Evolutionary conservation across 2,113 vertebrate genomes (phyloP), one percentile per base, ranked within the genome.

Genomic region (Pterophyllum scalare): DNA sequence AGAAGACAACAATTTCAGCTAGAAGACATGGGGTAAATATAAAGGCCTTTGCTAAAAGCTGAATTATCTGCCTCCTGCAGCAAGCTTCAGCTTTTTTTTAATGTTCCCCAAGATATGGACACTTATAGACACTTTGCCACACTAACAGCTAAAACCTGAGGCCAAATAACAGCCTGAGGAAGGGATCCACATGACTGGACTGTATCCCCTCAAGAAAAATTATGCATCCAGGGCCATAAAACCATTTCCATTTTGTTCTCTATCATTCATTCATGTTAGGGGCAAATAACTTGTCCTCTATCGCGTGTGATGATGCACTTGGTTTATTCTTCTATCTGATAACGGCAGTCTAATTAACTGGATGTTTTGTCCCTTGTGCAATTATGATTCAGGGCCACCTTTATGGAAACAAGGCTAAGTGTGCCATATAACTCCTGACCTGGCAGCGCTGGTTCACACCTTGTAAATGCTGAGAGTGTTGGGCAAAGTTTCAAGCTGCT

Each of bases 331-430:
- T 90, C 83, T 77, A 87, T 90, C 86, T 89, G 70, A 90, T 90
- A 79, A 86, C 70, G 67, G 84, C 62, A 85, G 59, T 92, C 85
- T 86, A 90, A 91, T 92, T 91, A 89, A 91, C 84, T 82, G 79
- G 84, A 81, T 82, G 54, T 89, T 91, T 83, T 80, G 85, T 89
- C 81, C 85, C 76, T 60, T 83, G 80, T 81, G 88, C 76, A 80
- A 86, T 88, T 91, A 90, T 75, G 82, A 91, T 89, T 91, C 86
- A 89, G 80, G 59, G 84, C 31, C 80, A 82, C 67, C 86, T 86
- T 89, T 78, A 80, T 75, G 59, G 78, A 86, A 79, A 79, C 77
- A 54, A 76, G 80, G 88, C 79, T 58, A 76, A 79, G 77, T 64
- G 62, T 33, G 52, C 79, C 57, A 26, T 72, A 86, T 31, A 85